A percentile compares a stretch with the other conserved stretches of the same genome.
Evolutionary conservation across 2,797 vertebrate species (phyloP).

Genomic region (Sciaenops ocellatus): DNA sequence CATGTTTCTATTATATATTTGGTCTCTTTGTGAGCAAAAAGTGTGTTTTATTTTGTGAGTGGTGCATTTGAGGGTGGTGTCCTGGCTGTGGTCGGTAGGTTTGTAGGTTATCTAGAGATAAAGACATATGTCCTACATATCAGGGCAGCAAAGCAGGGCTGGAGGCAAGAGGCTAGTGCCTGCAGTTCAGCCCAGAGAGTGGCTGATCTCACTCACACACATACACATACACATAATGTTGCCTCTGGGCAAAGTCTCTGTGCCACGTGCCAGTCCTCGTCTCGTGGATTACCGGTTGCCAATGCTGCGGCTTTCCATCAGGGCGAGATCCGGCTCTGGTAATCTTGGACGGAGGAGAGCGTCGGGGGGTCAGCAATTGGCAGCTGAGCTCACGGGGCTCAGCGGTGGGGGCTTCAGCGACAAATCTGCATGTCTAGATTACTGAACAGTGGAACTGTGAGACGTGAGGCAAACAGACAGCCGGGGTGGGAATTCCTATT

Average conservation of each 20-base stretch:
- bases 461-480: conserved; percentile 29
- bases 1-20: background rate
- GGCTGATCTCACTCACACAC: conserved; percentile 29
- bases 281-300: conserved; percentile 76
- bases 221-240: conserved; percentile 26
- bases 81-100: conserved; percentile 22
- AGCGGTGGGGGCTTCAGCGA: background rate
- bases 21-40: background rate
- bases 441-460: conserved; percentile 50
- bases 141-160: conserved; percentile 33
- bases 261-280: conserved; percentile 75
- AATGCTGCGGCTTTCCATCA: conserved; percentile 56
- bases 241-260: conserved; percentile 65
- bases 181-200: conserved; percentile 41
- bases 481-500: conserved; percentile 31
- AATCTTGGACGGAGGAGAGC: conserved; percentile 55
- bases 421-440: conserved; percentile 59
- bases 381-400: conserved; percentile 45
- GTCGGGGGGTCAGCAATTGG: conserved; percentile 50
- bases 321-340: conserved; percentile 58
- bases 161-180: conserved; percentile 51
- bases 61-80: background rate
- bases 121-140: conserved; percentile 70
- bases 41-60: background rate
- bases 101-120: conserved; percentile 56